These are phyloP conservation scores for Erythrocercus mccallii DNA, from an alignment of 2,113 vertebrate genomes.

Conservation along the genomic window DNA sequence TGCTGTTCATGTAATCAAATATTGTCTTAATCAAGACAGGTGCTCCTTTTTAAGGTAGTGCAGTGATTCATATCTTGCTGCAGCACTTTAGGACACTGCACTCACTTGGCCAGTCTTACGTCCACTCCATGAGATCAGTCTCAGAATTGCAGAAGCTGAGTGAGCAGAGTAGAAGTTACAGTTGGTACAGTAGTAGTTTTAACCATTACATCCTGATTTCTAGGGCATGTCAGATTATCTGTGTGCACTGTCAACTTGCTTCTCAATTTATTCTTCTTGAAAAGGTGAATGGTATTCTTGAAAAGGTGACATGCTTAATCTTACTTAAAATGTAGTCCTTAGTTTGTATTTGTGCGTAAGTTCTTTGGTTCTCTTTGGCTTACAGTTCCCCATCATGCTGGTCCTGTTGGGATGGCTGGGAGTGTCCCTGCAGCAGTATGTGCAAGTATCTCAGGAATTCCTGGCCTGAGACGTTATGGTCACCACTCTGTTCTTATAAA, in stretches of 20 bases:
- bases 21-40: not conserved
- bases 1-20: not conserved
- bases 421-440: slow-evolving; percentile 6
- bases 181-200: not conserved
- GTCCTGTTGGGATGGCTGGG: not conserved
- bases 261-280: not conserved
- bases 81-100: not conserved
- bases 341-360: not conserved
- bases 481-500: slow-evolving; percentile 66
- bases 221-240: not conserved
- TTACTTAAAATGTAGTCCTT: not conserved
- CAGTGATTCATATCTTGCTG: not conserved
- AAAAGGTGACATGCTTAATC: not conserved
- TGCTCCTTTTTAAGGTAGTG: not conserved
- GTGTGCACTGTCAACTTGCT: not conserved
- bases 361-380: not conserved
- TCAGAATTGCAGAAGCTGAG: not conserved
- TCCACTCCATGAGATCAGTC: not conserved
- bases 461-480: slow-evolving; percentile 61
- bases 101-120: not conserved
- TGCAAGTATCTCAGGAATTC: not conserved
- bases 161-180: not conserved
- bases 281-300: not conserved
- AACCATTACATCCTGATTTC: not conserved
- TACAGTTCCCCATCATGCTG: not conserved